Conservation (phyloP, 2,888 invertebrate genomes). For the Spodoptera exigua region DNA sequence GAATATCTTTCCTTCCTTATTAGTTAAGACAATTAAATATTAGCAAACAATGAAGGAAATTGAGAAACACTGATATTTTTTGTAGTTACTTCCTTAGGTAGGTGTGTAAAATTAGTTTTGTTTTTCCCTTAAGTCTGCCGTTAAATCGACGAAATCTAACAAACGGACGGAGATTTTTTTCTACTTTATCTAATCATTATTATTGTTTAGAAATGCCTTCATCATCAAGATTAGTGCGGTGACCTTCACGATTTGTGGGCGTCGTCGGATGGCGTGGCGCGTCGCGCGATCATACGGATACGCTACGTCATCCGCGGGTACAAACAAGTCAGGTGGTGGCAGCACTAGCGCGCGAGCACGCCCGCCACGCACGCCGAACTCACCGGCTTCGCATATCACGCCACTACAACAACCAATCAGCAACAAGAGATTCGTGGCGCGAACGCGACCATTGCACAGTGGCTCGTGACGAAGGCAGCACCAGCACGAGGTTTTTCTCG, state of each 20-base stretch:
- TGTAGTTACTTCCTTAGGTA: no score
- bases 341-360: slow-evolving; percentile 70
- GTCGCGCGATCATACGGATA: slow-evolving; percentile 66
- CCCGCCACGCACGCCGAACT: slow-evolving; percentile 47
- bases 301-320: slow-evolving; percentile 66
- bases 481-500: slow-evolving; percentile 59
- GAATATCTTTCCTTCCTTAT: no score
- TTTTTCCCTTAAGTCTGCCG: no score
- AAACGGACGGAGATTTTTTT: slow-evolving; percentile 1
- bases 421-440: slow-evolving; percentile 67
- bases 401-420: slow-evolving; percentile 81
- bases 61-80: no score
- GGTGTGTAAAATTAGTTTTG: no score
- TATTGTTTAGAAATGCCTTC: slow-evolving; percentile 55
- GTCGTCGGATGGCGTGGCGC: slow-evolving; percentile 56
- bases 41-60: no score
- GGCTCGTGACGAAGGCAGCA: slow-evolving; percentile 64
- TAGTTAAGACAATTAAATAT: no score
- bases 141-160: no score
- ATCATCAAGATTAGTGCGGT: slow-evolving; percentile 63
- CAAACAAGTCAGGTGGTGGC: slow-evolving; percentile 69
- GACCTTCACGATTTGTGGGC: slow-evolving; percentile 71
- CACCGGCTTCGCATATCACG: slow-evolving; percentile 77
- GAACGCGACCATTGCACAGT: slow-evolving; percentile 68
- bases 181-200: slow-evolving; percentile 39